A percentile compares a stretch with the other conserved stretches of the same genome.
Conservation (phyloP, 2,113 vertebrate genomes). For the Sterrhoptilus dennistouni region DNA sequence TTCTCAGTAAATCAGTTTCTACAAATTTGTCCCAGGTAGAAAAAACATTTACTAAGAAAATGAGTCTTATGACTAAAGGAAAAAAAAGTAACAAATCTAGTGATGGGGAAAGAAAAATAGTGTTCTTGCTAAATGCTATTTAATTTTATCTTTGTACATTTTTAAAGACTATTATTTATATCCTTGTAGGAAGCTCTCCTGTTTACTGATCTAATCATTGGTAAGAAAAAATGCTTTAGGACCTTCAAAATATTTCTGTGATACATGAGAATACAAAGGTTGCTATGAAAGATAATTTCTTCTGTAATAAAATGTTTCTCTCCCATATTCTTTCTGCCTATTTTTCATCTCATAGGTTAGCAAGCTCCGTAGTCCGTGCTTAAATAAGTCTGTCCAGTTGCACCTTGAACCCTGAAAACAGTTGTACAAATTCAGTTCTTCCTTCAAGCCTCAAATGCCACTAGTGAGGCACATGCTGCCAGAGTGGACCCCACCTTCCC, state of each 20-base stretch:
- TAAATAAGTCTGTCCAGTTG: neutral
- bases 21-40: slow-evolving; percentile 48
- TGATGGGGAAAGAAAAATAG: neutral
- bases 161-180: neutral
- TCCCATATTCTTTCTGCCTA: neutral
- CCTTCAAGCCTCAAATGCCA: neutral
- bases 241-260: neutral
- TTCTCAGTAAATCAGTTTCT: slow-evolving; percentile 47
- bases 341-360: neutral
- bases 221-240: neutral
- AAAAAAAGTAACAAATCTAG: neutral
- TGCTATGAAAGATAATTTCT: neutral
- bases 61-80: neutral
- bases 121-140: neutral
- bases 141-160: neutral
- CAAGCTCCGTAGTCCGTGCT: fast-evolving
- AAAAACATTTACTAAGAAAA: slow-evolving; percentile 29
- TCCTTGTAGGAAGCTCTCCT: neutral
- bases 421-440: neutral
- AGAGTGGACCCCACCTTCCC: neutral
- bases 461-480: neutral
- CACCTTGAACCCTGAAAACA: neutral
- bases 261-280: neutral
- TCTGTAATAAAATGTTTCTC: neutral
- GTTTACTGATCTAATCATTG: neutral